Evolutionary conservation across 2,113 vertebrate genomes (phyloP), one percentile per base, ranked within the genome.

Genomic region (Gopherus evgoodei): DNA sequence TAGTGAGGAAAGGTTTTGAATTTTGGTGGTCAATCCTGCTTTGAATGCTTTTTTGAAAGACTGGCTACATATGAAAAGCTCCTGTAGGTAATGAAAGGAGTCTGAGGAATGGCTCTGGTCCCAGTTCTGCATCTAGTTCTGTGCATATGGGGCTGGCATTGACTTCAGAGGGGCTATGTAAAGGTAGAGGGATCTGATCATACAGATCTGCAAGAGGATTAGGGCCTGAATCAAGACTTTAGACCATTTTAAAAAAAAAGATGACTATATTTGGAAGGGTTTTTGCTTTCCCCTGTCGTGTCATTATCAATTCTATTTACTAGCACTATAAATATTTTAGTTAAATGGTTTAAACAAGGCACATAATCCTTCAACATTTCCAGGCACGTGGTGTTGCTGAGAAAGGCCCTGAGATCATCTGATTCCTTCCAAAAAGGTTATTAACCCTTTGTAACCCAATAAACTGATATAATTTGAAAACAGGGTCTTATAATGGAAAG

Each of bases 321-420:
- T 42, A 83, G 27, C 21, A 56, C 13, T 86, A 31, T 42, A 57
- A 88, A 75, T 56, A 53, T 1, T 17, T 25, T 57, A 49, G 27
- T 84, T 0, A 84, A 90, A 47, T 6, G 21, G 8, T 93, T 81
- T 87, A 81, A 42, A 6, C 65, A 81, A 52, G 38, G 9, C 25
- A 78, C 25, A 2, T 75, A 27, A 85, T 93, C 17, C 16, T 54
- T 81, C 22, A 2, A 42, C 19, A 84, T 6, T 42, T 90, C 88
- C 65, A 0, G 0, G 42, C 29, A 49, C 5, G 59, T 94, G 38
- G 2, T 81, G 38, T 91, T n/a, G 31, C 2, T 42, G 87, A 76
- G 5, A 21, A 75, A 90, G 50, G 27, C 57, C 88, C 11, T 83
- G 56, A 47, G 81, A 90, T 59, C 56, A 78, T 11, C 25, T 50